A percentile compares a stretch with the other conserved stretches of the same genome.
These are phyloP conservation scores for Etheostoma perlongum DNA, from an alignment of 2,797 vertebrate genomes.

Conservation along the genomic window DNA sequence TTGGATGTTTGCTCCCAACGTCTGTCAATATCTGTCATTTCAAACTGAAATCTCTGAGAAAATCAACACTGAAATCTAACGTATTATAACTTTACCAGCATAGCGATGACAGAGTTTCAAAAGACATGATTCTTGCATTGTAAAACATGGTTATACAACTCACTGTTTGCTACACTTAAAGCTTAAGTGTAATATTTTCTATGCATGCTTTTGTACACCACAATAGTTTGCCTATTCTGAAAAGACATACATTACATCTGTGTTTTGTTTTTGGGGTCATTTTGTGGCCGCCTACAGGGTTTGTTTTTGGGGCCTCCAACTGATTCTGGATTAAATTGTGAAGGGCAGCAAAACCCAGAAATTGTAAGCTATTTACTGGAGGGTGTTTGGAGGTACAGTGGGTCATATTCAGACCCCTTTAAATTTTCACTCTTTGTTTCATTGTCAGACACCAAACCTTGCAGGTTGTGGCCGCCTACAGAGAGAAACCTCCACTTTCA, in stretches of 20 bases:
- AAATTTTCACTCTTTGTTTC: too few relatives aligned
- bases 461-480: slow-evolving; percentile 14
- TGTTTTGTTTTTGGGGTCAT: slow-evolving; percentile 27
- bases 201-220: slow-evolving; percentile 5
- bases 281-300: slow-evolving; percentile 17
- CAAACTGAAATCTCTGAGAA: not conserved
- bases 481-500: slow-evolving; percentile 50
- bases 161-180: not conserved
- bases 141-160: slow-evolving; percentile 1
- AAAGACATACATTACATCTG: slow-evolving; percentile 35
- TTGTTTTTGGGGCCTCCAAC: too few relatives aligned
- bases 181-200: slow-evolving; percentile 1
- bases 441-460: slow-evolving; percentile 32
- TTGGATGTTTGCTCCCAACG: not conserved
- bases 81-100: not conserved
- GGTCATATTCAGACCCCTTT: too few relatives aligned
- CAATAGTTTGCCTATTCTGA: slow-evolving; percentile 4
- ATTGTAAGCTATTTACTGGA: too few relatives aligned
- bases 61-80: not conserved
- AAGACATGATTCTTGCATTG: not conserved
- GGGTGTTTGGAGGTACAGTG: too few relatives aligned
- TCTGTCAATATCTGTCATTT: not conserved
- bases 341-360: too few relatives aligned
- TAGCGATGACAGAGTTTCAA: not conserved
- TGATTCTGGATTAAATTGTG: too few relatives aligned